phyloP scores from a whole-genome alignment of 2,797 vertebrate species.

The Masticophis lateralis region DNA sequence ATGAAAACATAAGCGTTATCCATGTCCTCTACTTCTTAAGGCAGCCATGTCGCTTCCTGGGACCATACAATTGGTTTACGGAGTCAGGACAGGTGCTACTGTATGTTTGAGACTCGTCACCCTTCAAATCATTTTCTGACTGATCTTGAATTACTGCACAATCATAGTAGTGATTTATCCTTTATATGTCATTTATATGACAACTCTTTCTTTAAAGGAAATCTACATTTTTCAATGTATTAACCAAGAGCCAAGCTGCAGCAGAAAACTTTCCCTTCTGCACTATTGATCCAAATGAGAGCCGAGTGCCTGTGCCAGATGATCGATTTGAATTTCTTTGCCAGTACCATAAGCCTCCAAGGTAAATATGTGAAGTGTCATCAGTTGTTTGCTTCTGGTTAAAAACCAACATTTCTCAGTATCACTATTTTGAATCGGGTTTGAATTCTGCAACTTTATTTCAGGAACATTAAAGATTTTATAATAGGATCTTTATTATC shows the following conservation, averaged over 20 bases:
- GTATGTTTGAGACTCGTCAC: neutral
- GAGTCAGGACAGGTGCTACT: neutral
- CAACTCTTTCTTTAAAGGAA: conserved; percentile 79
- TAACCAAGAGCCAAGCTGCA: conserved; percentile 90
- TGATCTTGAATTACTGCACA: neutral
- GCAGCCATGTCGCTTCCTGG: neutral
- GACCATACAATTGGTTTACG: neutral
- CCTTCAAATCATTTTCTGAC: neutral
- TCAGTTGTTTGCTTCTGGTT: conserved; percentile 2
- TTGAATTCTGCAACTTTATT: neutral
- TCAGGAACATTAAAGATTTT: neutral
- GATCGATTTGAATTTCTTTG: conserved; percentile 92
- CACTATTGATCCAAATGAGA: conserved; percentile 96
- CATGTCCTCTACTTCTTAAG: neutral
- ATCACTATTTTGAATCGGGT: neutral
- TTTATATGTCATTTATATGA: neutral
- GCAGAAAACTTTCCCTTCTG: conserved; percentile 96
- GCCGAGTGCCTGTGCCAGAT: conserved; percentile 92
- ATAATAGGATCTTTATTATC: neutral
- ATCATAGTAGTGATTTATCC: neutral
- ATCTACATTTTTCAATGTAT: conserved; percentile 92
- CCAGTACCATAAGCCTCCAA: conserved; percentile 89
- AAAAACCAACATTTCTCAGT: neutral
- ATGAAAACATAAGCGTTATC: neutral
- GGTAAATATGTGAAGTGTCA: conserved; percentile 70